Evolutionary conservation across 2,113 vertebrate species (phyloP), one percentile per base, ranked within the genome.

Genomic region (Platichthys stellatus): DNA sequence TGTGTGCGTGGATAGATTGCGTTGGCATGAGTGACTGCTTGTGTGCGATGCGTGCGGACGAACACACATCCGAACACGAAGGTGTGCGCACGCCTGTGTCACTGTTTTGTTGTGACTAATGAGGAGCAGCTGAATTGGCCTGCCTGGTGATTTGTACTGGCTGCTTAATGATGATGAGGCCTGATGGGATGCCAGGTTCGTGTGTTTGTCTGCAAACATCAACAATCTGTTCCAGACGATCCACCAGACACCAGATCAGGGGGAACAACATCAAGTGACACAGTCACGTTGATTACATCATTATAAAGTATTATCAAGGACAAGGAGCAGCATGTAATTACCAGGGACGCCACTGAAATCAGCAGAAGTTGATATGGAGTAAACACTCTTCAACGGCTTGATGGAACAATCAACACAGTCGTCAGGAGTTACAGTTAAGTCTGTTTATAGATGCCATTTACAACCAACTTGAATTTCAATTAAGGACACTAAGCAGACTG

Each of bases 101-200:
- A 76, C 90, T 90, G 88, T 92, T 90, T 91, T 90, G 89, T 87
- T 73, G 88, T 90, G 91, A 91, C 90, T 94, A 94, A 95, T 92
- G 92, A 93, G 90, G 80, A 92, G 92, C 92, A 93, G 93, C 90
- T 93, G 91, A 94, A 86, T 88, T 86, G 89, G 88, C 84, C 89
- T 89, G 91, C 91, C 85, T 91, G 93, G 90, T 93, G 93, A 94
- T 94, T 92, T 93, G 92, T 92, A 92, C 90, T 92, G 65, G 92
- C 92, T 93, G 92, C 89, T 92, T 94, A 94, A 94, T 92, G 93
- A 94, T 94, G 94, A 94, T 94, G 92, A 93, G 91, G 92, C 92
- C 91, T 93, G 93, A 93, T 94, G 93, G 91, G 93, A 93, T 82
- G 89, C 89, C 84, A 89, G 91, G 96, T 90, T 89, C 85, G 72